These are phyloP conservation scores for Neodiprion lecontei DNA, from an alignment of 1,140 invertebrate genomes.

Conservation along the genomic window DNA sequence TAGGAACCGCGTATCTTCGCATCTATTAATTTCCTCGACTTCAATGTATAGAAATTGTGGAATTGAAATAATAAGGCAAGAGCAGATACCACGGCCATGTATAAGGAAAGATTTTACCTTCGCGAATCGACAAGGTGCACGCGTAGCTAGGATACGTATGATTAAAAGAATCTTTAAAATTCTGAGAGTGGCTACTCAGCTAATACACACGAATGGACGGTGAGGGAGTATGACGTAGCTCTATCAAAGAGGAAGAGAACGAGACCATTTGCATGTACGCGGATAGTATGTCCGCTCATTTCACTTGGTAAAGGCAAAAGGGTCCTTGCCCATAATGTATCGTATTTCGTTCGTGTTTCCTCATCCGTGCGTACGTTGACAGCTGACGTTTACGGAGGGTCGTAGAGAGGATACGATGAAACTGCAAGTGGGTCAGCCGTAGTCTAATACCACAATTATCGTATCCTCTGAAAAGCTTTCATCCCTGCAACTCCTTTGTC, in stretches of 20 bases:
- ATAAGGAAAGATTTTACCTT: no score
- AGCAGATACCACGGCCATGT: no score
- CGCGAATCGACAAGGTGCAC: no score
- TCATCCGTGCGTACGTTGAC: not conserved
- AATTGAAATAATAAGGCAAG: no score
- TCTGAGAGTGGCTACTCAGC: no score
- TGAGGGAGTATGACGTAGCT: no score
- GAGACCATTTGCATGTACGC: not conserved
- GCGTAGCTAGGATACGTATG: no score
- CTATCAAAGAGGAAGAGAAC: not conserved
- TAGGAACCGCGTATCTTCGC: no score
- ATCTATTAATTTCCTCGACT: no score
- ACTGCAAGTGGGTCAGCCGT: not conserved
- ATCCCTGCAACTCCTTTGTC: not conserved
- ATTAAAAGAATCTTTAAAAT: no score
- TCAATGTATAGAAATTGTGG: no score
- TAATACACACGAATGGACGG: no score
- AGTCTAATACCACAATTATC: not conserved
- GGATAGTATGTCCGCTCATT: constrained; percentile 1
- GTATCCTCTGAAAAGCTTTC: not conserved
- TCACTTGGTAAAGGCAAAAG: not conserved
- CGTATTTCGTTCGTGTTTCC: not conserved
- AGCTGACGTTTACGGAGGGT: not conserved
- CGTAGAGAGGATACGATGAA: not conserved
- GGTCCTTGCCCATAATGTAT: not conserved